Base-by-base conservation (phyloP, 2,113 vertebrate genomes). In the Vimba vimba region DNA sequence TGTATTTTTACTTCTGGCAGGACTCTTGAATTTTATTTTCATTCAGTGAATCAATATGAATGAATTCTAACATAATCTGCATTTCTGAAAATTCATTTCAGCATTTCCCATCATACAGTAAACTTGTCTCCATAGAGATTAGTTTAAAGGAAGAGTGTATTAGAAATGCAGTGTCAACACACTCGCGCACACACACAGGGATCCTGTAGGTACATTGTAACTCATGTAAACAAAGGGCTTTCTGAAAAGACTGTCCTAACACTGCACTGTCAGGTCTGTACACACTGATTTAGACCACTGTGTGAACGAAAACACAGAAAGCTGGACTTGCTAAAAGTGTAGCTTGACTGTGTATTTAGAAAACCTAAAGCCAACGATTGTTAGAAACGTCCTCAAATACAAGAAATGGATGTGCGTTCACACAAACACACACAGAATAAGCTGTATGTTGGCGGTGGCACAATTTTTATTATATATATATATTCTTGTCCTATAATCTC, bases 101-200 rank as follows among this genome's bases (percentile, higher is more conserved):
- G 9, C 1, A 10, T 71, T 43, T n/a, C 19, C 68, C 36, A 43
- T 71, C 36, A 71, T 43, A 23, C 68, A 71, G 10, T 43, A 17
- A 55, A 21, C 45, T 25, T 43, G 77, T 62, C 77, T 79, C 77
- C 57, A 39, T 62, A 62, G 77, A 79, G 77, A 79, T 62, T 4
- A 25, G 23, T 57, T 79, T 13, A 30, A 57, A 78, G 52, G 1
- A 43, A 39, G 33, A 25, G 19, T 39, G 55, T 39, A 13, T 79
- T 79, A 62, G 36, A 79, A 79, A 62, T 62, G 33, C 45, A 85
- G 55, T 10, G 21, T 71, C 19, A 69, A 69, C 30, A 36, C 30
- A n/a, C 39, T 0, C 39, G 1, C 2, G 7, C 8, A 9, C 39
- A 9, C 21, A 59, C 55, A 36, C n/a, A 76, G 27, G 6, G 79